phyloP scores from a whole-genome alignment of 2,888 invertebrate genomes.

The Synergus japonicus region DNA sequence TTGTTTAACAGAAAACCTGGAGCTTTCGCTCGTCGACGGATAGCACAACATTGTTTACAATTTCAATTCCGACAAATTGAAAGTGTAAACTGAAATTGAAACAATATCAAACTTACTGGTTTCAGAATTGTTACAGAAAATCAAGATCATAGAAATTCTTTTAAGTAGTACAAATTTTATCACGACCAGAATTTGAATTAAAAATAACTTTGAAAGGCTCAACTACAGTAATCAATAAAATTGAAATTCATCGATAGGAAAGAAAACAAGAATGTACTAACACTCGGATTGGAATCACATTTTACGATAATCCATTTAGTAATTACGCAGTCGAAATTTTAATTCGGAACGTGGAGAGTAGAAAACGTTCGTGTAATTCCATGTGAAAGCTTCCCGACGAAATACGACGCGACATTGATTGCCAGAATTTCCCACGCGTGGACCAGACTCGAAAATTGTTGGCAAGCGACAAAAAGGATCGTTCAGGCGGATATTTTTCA shows the following conservation, averaged over 20 bases:
- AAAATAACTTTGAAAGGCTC: not conserved
- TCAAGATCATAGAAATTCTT: not conserved
- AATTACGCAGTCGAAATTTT: not conserved
- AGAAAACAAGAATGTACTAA: not conserved
- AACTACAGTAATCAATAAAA: not conserved
- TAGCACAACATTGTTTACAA: slow-evolving; percentile 15
- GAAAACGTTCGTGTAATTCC: not conserved
- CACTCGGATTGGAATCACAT: not conserved
- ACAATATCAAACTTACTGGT: not conserved
- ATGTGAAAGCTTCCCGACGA: slow-evolving; percentile 20
- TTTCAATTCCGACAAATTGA: not conserved
- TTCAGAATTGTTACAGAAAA: not conserved
- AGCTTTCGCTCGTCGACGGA: slow-evolving; percentile 35
- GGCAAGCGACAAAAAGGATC: slow-evolving; percentile 21
- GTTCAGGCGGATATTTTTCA: slow-evolving; percentile 12
- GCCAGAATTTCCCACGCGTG: slow-evolving; percentile 42
- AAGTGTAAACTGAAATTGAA: not conserved
- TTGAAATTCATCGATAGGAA: not conserved
- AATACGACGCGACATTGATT: slow-evolving; percentile 38
- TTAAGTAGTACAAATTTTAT: not conserved
- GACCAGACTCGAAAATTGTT: slow-evolving; percentile 26
- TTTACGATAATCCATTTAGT: not conserved
- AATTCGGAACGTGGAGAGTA: slow-evolving; percentile 16
- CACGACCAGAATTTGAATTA: not conserved
- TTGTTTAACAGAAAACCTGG: slow-evolving; percentile 10